Evolutionary conservation across 2,797 vertebrate genomes (phyloP).

Genomic region (Falco novaeseelandiae): DNA sequence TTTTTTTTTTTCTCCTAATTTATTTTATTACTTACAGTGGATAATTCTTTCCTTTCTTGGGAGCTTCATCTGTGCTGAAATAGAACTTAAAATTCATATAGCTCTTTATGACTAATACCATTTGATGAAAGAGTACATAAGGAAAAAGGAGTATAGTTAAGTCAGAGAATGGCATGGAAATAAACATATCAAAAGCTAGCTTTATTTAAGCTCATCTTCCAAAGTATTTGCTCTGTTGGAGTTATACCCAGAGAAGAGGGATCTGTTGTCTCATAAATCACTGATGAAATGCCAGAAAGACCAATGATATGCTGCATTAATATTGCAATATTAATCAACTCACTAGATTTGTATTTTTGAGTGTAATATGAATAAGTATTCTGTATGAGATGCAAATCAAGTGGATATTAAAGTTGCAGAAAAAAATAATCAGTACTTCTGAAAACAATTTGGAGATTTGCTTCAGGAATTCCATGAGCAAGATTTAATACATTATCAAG

Average conservation of each 20-base stretch:
- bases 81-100: conserved; percentile 48
- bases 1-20: background rate
- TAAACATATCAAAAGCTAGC: background rate
- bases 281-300: conserved; percentile 28
- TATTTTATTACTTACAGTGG: background rate
- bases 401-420: background rate
- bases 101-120: background rate
- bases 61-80: conserved; percentile 18
- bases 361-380: background rate
- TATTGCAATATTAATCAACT: background rate
- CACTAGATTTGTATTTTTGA: conserved; percentile 14
- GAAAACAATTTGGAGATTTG: background rate
- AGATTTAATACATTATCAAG: background rate
- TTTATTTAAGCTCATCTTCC: background rate
- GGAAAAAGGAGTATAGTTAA: conserved; percentile 40
- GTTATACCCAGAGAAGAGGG: background rate
- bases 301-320: conserved; percentile 23
- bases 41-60: background rate
- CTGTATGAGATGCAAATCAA: background rate
- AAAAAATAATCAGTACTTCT: background rate
- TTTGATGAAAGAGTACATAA: conserved; percentile 41
- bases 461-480: background rate
- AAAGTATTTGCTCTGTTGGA: conserved; percentile 12
- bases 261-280: conserved; percentile 48
- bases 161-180: conserved; percentile 11